phyloP scores from a whole-genome alignment of 2,888 invertebrate genomes.

The Lycocerus yunnanus region DNA sequence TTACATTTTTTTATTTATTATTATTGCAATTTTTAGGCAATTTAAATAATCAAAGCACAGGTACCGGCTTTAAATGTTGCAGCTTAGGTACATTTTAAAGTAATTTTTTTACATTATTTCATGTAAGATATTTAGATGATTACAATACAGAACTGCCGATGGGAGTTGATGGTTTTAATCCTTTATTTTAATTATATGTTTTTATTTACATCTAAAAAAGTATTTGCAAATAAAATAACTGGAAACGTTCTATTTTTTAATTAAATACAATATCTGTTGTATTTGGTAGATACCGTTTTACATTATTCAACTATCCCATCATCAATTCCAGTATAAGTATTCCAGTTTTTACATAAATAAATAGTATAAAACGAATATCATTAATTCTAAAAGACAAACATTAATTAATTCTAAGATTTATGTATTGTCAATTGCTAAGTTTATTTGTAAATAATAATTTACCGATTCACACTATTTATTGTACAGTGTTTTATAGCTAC shows the following conservation, averaged over 20 bases:
- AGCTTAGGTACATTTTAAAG: neutral
- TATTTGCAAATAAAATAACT: neutral
- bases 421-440: neutral
- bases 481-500: constrained; percentile 18
- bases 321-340: neutral
- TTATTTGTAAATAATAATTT: neutral
- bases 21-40: neutral
- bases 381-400: neutral
- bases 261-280: neutral
- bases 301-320: neutral
- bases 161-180: neutral
- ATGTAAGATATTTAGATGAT: neutral
- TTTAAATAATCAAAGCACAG: constrained; percentile 1
- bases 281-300: neutral
- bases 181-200: neutral
- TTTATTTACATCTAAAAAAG: neutral
- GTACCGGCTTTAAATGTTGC: neutral
- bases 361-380: neutral
- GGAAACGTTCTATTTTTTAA: neutral
- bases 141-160: neutral
- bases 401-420: neutral
- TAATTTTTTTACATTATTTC: neutral
- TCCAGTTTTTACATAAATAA: neutral
- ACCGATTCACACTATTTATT: constrained; percentile 10
- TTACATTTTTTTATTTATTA: neutral